Base-by-base conservation (phyloP, 2,888 invertebrate genomes). In the Amphimallon solstitiale region DNA sequence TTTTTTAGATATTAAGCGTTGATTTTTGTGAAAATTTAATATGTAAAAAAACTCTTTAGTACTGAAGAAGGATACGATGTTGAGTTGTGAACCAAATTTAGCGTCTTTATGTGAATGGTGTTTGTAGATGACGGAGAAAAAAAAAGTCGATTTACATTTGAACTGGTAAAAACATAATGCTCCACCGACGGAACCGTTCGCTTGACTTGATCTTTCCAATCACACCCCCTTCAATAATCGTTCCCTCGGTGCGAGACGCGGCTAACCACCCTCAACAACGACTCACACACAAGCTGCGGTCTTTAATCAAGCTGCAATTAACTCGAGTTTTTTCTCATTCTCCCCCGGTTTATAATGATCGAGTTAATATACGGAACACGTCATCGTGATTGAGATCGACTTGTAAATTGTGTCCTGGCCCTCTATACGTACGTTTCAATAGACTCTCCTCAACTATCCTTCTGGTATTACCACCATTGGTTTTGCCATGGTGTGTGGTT, bases 261-360 rank as follows among this genome's bases (percentile, higher is more conserved):
- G 45, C 43, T 34, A 59, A 59, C 56, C 56, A 59, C 75, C 71
- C 73, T 74, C 75, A 68, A 73, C 74, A 72, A 73, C 70, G 70
- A 72, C 73, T 29, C 54, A 54, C 56, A 45, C 45, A 59, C 77
- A 76, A 72, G 72, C 75, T 75, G 77, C 74, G 78, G 78, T 78
- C 82, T 82, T 80, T 81, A 82, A 82, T 82, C 81, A 82, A 80
- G 78, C 79, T 77, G 79, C 81, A 81, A 81, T 82, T 82, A 82
- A 80, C 77, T 70, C 65, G 70, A 77, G 76, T 78, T 77, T 80
- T 77, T 78, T 74, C 72, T 74, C 70, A 59, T 69, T 68, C 71
- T 62, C 51, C 63, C n/a, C 56, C 52, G 48, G 21, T 61, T 45
- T 48, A 69, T 75, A 78, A 77, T 76, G 78, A 79, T 77, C 77